A percentile compares a stretch with the other conserved stretches of the same genome.
phyloP scores from a whole-genome alignment of 2,888 invertebrate species.

The Parnassius apollo region DNA sequence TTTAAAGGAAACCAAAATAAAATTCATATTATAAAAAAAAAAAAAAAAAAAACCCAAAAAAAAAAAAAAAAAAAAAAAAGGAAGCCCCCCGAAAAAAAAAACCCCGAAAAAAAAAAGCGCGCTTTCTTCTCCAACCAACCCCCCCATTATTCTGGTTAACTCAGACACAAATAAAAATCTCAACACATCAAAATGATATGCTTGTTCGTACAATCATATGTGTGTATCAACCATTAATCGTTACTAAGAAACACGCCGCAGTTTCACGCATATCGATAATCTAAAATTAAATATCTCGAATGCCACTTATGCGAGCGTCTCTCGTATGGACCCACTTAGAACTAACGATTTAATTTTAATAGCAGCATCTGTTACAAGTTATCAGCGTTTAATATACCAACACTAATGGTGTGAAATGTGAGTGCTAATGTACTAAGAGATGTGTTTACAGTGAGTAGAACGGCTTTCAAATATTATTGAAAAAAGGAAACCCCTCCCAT shows the following conservation, averaged over 20 bases:
- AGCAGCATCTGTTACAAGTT: conserved; percentile 21
- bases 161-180: too few relatives aligned
- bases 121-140: too few relatives aligned
- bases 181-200: too few relatives aligned
- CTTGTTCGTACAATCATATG: neutral
- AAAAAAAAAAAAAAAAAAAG: too few relatives aligned
- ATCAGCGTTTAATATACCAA: conserved; percentile 14
- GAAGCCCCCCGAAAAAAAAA: too few relatives aligned
- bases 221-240: neutral
- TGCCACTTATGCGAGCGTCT: conserved; percentile 15
- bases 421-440: conserved; percentile 8
- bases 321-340: conserved; percentile 17
- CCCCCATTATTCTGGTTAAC: too few relatives aligned
- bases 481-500: neutral
- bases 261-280: conserved; percentile 13
- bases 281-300: conserved; percentile 21
- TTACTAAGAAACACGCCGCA: conserved; percentile 1
- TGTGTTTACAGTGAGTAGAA: conserved; percentile 16
- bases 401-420: conserved; percentile 9
- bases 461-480: neutral
- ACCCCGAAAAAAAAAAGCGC: too few relatives aligned
- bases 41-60: too few relatives aligned
- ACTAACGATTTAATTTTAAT: conserved; percentile 8
- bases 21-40: too few relatives aligned
- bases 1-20: too few relatives aligned